phyloP scores from a whole-genome alignment of 2,888 invertebrate species.

The Acrocera orbiculus region DNA sequence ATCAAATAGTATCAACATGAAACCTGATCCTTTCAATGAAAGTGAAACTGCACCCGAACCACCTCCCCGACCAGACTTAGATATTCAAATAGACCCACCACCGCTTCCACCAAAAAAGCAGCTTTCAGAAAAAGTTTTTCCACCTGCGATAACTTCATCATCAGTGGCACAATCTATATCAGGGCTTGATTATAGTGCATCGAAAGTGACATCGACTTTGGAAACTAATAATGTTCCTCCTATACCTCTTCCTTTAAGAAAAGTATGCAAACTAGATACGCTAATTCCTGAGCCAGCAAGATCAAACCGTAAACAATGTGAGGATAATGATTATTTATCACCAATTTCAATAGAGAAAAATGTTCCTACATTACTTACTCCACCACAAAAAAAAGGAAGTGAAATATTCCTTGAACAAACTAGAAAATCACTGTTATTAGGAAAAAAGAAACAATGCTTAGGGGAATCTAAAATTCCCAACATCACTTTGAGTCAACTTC shows the following conservation, averaged over 20 bases:
- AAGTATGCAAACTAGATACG: constrained; percentile 33
- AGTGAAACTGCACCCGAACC: constrained; percentile 31
- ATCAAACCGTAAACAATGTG: constrained; percentile 34
- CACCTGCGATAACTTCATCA: constrained; percentile 24
- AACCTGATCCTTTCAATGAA: constrained; percentile 31
- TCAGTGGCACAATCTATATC: constrained; percentile 14
- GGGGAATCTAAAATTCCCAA: constrained; percentile 33
- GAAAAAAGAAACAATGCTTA: constrained; percentile 4
- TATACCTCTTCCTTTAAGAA: constrained; percentile 40
- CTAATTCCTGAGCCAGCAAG: constrained; percentile 33
- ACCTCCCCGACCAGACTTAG: constrained; percentile 29
- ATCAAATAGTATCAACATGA: constrained; percentile 30
- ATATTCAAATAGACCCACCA: constrained; percentile 44
- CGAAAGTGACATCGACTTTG: constrained; percentile 10
- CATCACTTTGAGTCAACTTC: constrained; percentile 65
- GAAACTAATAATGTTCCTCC: constrained; percentile 32
- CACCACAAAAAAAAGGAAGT: constrained; percentile 29
- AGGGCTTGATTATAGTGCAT: constrained; percentile 22
- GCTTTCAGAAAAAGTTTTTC: constrained; percentile 36
- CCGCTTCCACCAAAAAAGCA: constrained; percentile 57
- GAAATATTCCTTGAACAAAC: constrained; percentile 16
- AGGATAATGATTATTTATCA: constrained; percentile 52
- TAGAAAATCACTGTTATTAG: constrained; percentile 1
- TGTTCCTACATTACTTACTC: constrained; percentile 33
- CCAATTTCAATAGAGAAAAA: constrained; percentile 33